Base-by-base conservation (phyloP, 2,113 vertebrate species). In the Pimephales promelas region DNA sequence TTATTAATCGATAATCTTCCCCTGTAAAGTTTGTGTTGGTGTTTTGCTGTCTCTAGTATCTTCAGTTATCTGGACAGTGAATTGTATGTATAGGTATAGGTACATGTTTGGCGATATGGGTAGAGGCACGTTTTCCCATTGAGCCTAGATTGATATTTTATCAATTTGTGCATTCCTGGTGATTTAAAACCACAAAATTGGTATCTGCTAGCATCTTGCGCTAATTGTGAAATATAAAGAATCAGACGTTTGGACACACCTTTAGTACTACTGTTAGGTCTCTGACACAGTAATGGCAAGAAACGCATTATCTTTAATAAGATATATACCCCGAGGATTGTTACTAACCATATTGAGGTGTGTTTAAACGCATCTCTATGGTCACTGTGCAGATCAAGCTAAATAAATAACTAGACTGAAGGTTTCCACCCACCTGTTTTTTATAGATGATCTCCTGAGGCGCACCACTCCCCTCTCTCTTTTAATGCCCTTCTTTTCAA, bases 321-420 rank as follows among this genome's bases (percentile, higher is more conserved):
- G 18, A 59, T 57, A 36, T 43, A 18, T 45, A 2, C 31, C 34
- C 75, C 40, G 73, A 76, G 73, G 75, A 59, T 36, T 57, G 54
- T 59, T 77, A 22, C n/a, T 79, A 79, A 26, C n/a, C 14, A 28
- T 28, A 61, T 6, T 45, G 56, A 28, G 14, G 13, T 45, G 13
- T 78, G 56, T 78, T 61, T 61, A 61, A 78, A 45, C 4, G n/a
- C 36, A 61, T 79, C 56, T 79, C 76, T 62, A 61, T 78, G 56
- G 56, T 61, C 76, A 79, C 54, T 62, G 76, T 20, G n/a, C 76
- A 28, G n/a, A 28, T 78, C 7, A 57, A 77, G 54, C 54, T 40
- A 59, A 77, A 77, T 59, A 77, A 78, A 61, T 78, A 78, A 45
- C 56, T 61, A 61, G 34, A 61, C 14, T 78, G 56, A 24, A 78